Evolutionary conservation across 2,797 vertebrate genomes (phyloP), one percentile per base, ranked within the genome.

Genomic region (Poliocrania exsul): DNA sequence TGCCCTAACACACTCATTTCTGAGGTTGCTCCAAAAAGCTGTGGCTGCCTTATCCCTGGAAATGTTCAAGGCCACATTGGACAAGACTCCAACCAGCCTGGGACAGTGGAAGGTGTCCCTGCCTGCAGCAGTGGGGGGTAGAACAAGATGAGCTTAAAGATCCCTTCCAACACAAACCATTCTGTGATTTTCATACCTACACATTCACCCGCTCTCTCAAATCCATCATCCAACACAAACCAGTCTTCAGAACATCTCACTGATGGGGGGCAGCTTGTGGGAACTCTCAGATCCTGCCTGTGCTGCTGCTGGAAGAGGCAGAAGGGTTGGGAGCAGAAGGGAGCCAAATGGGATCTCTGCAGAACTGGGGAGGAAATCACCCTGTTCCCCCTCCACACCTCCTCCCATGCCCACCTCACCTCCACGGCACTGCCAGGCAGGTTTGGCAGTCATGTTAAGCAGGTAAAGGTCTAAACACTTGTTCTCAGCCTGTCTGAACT

Each of bases 401-500:
- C 29, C 50, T 13, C 7, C 54, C 54, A 4, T 1, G 2, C 44
- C 25, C 50, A 10, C 72, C 50, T 37, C 6, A 0, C n/a, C 11
- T 7, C 42, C 13, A 6, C 3, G 7, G 46, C 2, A 1, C 87
- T 42, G 49, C 84, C 1, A 4, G 72, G 81, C 73, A 74, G 38
- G 25, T 57, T 51, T 42, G 47, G 62, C 53, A 49, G 46, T 13
- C 0, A 6, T 25, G 66, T 61, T 75, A 28, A 42, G 60, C 73
- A 58, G 46, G 46, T 16, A 38, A 85, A 93, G 86, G 85, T 83
- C 84, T 92, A 53, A 84, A 60, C 8, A 2, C 44, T 90, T 85
- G 44, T 81, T 78, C 91, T 69, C 62, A 79, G 58, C 71, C 92
- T 81, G 79, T 64, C 86, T 89, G 83, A 95, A 77, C 93, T 69